Conservation (phyloP, 2,797 vertebrate genomes). For the Anguilla anguilla region DNA sequence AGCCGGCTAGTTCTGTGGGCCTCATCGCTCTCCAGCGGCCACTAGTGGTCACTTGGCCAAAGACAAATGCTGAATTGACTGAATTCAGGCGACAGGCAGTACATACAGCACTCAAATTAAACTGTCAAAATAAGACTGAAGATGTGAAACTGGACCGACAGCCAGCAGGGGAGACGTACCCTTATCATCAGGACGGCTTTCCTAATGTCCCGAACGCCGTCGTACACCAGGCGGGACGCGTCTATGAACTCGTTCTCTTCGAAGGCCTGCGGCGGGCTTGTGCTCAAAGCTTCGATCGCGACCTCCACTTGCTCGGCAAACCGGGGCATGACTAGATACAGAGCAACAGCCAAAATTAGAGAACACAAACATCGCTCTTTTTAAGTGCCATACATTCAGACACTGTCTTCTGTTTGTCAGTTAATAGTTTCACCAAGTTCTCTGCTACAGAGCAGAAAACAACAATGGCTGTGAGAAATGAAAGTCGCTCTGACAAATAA, state of each 20-base stretch:
- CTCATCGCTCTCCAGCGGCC: too few relatives aligned
- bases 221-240: slow-evolving; percentile 96
- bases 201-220: slow-evolving; percentile 97
- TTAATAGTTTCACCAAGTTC: slow-evolving; percentile 57
- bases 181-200: slow-evolving; percentile 99
- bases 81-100: neutral
- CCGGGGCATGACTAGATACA: slow-evolving; percentile 90
- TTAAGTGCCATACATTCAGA: neutral
- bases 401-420: slow-evolving; percentile 43
- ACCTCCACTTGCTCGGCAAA: slow-evolving; percentile 99
- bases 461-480: slow-evolving; percentile 44
- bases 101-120: neutral
- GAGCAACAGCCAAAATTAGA: slow-evolving; percentile 42
- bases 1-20: too few relatives aligned
- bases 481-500: neutral
- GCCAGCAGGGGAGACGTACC: slow-evolving; percentile 71
- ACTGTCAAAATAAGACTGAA: neutral
- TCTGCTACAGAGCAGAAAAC: slow-evolving; percentile 25
- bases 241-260: slow-evolving; percentile 99
- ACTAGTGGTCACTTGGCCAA: too few relatives aligned
- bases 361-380: slow-evolving; percentile 38
- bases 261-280: slow-evolving; percentile 90
- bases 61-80: neutral
- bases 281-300: slow-evolving; percentile 95
- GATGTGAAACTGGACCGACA: neutral